phyloP scores from a whole-genome alignment of 2,797 vertebrate species.

The Channa striata region DNA sequence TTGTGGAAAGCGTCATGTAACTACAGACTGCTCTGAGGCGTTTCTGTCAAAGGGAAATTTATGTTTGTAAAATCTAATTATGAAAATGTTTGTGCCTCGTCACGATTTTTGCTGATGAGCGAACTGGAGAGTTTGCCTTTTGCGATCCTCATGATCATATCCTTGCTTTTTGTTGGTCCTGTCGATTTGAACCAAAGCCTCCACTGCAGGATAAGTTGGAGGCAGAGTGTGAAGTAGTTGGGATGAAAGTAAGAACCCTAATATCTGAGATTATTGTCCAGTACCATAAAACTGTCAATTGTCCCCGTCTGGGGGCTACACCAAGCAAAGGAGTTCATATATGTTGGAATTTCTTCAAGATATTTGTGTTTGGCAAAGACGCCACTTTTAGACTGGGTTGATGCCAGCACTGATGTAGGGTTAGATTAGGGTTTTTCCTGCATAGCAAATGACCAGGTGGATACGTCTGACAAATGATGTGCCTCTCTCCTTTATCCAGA shows the following conservation, averaged over 20 bases:
- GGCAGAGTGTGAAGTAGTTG: not conserved
- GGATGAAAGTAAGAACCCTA: not conserved
- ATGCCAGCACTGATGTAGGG: not conserved
- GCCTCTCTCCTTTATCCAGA: too few relatives aligned
- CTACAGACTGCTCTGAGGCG: too few relatives aligned
- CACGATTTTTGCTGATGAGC: too few relatives aligned
- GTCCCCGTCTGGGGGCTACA: not conserved
- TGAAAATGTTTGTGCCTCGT: too few relatives aligned
- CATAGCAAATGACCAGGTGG: too few relatives aligned
- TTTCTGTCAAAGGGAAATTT: too few relatives aligned
- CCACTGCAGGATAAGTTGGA: not conserved
- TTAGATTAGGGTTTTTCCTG: not conserved
- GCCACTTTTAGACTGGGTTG: not conserved
- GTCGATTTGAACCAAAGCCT: too few relatives aligned
- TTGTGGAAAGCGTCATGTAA: too few relatives aligned
- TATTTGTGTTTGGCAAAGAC: conserved; percentile 4
- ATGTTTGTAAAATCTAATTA: too few relatives aligned
- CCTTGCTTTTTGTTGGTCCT: conserved; percentile 5
- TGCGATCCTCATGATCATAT: conserved; percentile 6
- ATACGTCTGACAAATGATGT: too few relatives aligned
- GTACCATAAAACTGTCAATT: not conserved
- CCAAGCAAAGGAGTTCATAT: not conserved
- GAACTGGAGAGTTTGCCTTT: not conserved
- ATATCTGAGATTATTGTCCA: not conserved
- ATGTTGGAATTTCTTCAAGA: not conserved